Evolutionary conservation across 2,113 vertebrate genomes (phyloP).

Genomic region (Crotophaga sulcirostris): DNA sequence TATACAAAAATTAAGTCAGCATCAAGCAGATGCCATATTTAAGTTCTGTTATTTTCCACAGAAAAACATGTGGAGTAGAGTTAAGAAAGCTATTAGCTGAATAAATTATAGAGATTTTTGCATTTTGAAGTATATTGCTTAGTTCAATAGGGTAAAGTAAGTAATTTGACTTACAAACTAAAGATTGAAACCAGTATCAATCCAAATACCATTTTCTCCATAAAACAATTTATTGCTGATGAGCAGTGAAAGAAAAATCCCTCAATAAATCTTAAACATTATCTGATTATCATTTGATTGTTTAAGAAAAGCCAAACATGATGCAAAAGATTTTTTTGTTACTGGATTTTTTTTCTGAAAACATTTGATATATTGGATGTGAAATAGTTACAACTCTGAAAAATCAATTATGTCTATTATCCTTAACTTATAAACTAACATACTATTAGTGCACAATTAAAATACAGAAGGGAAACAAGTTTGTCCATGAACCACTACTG

Average conservation of each 20-base stretch:
- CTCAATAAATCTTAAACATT: conserved; percentile 12
- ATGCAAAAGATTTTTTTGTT: background rate
- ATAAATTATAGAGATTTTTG: background rate
- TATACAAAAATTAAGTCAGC: background rate
- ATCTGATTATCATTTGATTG: conserved; percentile 18
- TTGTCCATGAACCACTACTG: background rate
- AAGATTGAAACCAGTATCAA: background rate
- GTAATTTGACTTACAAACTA: background rate
- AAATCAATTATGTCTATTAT: background rate
- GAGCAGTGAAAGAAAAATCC: background rate
- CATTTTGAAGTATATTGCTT: background rate
- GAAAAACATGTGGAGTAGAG: background rate
- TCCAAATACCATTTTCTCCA: background rate
- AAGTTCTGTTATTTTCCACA: background rate
- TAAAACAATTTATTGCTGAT: background rate
- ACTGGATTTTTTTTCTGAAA: background rate
- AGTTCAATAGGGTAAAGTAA: background rate
- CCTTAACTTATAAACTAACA: background rate
- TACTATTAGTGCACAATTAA: background rate
- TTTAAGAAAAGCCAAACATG: background rate
- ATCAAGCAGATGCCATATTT: background rate
- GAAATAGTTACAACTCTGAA: background rate
- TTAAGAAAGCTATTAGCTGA: background rate
- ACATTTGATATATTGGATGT: background rate
- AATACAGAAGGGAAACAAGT: background rate